phyloP scores from a whole-genome alignment of 2,797 vertebrate genomes.

The Crax fasciolata region DNA sequence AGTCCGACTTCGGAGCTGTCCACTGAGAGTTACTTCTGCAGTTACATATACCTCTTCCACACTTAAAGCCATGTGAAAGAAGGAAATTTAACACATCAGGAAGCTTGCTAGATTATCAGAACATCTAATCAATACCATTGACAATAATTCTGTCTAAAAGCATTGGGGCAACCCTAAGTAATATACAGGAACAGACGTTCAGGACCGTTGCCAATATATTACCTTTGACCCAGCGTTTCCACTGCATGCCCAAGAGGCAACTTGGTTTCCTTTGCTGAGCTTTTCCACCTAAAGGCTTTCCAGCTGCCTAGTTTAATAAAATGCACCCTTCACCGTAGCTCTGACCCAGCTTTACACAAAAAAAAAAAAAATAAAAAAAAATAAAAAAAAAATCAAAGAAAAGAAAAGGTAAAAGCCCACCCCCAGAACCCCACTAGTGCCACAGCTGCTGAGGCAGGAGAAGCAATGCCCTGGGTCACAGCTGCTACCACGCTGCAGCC shows the following conservation, averaged over 20 bases:
- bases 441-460: constrained; percentile 50
- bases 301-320: constrained; percentile 78
- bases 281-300: constrained; percentile 85
- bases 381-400: background rate
- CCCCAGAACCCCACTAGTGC: background rate
- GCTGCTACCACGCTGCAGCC: constrained; percentile 54
- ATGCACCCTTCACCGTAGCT: constrained; percentile 53
- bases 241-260: constrained; percentile 79
- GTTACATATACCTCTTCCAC: constrained; percentile 60
- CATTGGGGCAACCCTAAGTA: constrained; percentile 77
- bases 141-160: constrained; percentile 91
- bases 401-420: background rate
- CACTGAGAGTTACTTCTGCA: constrained; percentile 67
- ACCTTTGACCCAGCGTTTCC: constrained; percentile 86
- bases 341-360: constrained; percentile 57
- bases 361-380: constrained; percentile 8
- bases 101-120: constrained; percentile 88
- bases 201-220: constrained; percentile 80
- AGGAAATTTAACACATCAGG: constrained; percentile 88
- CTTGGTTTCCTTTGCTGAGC: constrained; percentile 81
- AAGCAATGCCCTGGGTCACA: constrained; percentile 55
- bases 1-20: constrained; percentile 50
- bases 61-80: constrained; percentile 75
- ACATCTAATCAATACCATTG: constrained; percentile 92
- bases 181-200: constrained; percentile 42